phyloP scores from a whole-genome alignment of 92 coral and sea anemone genomes.

The Ricordea florida region DNA sequence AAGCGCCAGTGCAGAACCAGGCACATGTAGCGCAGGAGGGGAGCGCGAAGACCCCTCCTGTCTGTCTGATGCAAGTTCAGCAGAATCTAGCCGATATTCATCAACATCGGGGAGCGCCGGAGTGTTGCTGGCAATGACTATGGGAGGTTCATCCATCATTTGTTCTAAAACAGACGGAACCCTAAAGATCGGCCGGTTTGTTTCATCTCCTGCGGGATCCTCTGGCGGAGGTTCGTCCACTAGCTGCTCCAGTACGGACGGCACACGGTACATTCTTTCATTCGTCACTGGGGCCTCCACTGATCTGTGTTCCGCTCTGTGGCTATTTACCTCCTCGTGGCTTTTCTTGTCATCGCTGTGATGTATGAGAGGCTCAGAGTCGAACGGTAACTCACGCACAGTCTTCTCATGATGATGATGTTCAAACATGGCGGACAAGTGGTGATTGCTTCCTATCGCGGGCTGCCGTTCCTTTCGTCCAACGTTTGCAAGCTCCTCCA shows the following conservation, averaged over 20 bases:
- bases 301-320: constrained; percentile 21
- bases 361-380: constrained; percentile 22
- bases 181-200: constrained; percentile 24
- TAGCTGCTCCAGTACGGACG: constrained; percentile 85
- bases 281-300: not conserved
- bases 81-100: constrained; percentile 81
- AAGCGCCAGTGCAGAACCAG: constrained; percentile 56
- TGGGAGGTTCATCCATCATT: constrained; percentile 70
- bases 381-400: constrained; percentile 29
- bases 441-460: constrained; percentile 39
- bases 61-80: constrained; percentile 71
- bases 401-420: constrained; percentile 19
- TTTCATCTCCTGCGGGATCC: not conserved
- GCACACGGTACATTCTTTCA: constrained; percentile 61
- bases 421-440: constrained; percentile 31
- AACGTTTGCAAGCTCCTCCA: constrained; percentile 56
- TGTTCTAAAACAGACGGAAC: constrained; percentile 86
- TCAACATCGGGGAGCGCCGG: constrained; percentile 58
- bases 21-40: constrained; percentile 67
- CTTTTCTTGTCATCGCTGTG: constrained; percentile 11
- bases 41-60: constrained; percentile 69
- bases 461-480: constrained; percentile 48
- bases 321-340: constrained; percentile 32
- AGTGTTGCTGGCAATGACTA: not conserved
- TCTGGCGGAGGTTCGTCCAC: constrained; percentile 59